Evolutionary conservation across 2,113 vertebrate species (phyloP), one percentile per base, ranked within the genome.

Genomic region (Heterochromis multidens): DNA sequence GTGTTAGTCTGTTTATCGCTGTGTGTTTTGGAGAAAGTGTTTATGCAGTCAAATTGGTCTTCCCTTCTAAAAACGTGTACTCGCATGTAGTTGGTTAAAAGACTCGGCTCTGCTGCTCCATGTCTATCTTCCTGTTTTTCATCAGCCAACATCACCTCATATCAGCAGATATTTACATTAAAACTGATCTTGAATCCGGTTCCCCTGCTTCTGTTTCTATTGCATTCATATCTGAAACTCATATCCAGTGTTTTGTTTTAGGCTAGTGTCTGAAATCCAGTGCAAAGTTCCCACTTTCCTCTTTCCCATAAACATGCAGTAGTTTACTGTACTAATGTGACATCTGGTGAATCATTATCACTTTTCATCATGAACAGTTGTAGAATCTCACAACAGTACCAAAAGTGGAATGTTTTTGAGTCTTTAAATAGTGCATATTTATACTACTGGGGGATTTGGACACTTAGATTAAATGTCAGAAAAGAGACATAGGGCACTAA

Each of bases 11-110:
- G 89, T 90, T 91, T 91, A 91, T 88, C 29, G 17, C 67, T 67
- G 81, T 82, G 56, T 93, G 87, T 87, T 84, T 82, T 80, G 78
- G 83, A 85, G 87, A 92, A 91, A 91, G 91, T 92, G 89, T 92
- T 91, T 91, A 88, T 31, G 72, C 78, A 40, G 80, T 84, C 25
- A 85, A 89, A 87, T 79, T 77, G 84, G 40, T 82, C 83, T 81
- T 77, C 33, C 27, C 79, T 65, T 86, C 60, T 82, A 37, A 76
- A 86, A 87, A 79, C 54, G 35, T 59, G 83, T 67, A 21, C 17
- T 88, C 81, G 78, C 81, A 86, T 91, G 91, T 63, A 43, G 83
- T 3, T 25, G 31, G 58, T 85, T 83, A 74, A 62, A 37, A 31
- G 33, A 11, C 67, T 83, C 59, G 86, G 63, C 63, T 84, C 31